Evolutionary conservation across 2,888 invertebrate genomes (phyloP).

Genomic region (Ichneumon xanthorius): DNA sequence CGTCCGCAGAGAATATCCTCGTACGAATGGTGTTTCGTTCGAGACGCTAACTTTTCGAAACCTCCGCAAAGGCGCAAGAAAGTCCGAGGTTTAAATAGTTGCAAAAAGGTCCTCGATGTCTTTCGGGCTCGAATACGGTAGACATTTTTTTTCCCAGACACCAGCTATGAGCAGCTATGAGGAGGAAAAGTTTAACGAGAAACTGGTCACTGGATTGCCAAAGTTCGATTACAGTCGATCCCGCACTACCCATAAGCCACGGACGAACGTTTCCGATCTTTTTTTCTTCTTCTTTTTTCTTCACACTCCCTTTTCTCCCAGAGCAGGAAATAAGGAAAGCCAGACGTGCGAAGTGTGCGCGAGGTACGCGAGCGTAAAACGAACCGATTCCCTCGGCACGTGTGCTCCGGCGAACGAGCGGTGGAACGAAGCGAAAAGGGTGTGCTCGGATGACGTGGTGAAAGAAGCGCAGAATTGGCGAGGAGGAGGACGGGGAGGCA

Average conservation of each 20-base stretch:
- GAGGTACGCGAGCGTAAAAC: conserved; percentile 47
- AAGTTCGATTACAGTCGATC: conserved; percentile 12
- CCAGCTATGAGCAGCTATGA: not conserved
- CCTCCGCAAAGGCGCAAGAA: not conserved
- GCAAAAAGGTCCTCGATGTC: not conserved
- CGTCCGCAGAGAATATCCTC: not conserved
- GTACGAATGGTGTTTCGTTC: not conserved
- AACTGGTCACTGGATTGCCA: conserved; percentile 16
- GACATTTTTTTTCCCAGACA: not conserved
- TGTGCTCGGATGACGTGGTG: conserved; percentile 8
- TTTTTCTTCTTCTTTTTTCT: conserved; percentile 3
- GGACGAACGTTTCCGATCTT: conserved; percentile 3
- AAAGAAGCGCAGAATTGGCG: conserved; percentile 24
- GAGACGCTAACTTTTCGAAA: not conserved
- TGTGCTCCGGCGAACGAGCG: conserved; percentile 33
- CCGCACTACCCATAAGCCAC: conserved; percentile 2
- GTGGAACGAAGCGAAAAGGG: conserved; percentile 40
- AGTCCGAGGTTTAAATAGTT: not conserved
- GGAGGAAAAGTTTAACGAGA: conserved; percentile 26
- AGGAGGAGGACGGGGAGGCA: not conserved
- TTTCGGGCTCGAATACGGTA: too few species aligned
- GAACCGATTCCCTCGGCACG: conserved; percentile 48
- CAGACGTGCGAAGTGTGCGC: conserved; percentile 43
- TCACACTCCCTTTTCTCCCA: conserved; percentile 8
- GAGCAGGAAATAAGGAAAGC: conserved; percentile 47